These are phyloP conservation scores for Poeciliopsis turneri DNA, from an alignment of 2,797 vertebrate genomes.

Conservation along the genomic window DNA sequence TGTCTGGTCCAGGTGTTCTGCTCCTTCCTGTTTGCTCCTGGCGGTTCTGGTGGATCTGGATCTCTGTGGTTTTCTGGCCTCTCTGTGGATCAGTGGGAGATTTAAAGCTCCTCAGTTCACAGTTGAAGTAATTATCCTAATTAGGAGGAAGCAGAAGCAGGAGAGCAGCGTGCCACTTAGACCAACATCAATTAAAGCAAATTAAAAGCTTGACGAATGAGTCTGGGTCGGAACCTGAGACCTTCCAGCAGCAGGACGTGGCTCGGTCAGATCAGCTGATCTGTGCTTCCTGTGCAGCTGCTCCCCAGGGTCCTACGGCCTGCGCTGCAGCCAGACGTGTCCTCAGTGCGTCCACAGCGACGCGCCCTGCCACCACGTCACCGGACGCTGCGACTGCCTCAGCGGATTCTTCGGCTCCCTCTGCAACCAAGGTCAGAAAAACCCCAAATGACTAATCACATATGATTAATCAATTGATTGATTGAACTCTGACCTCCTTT, in stretches of 20 bases:
- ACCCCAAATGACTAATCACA: not conserved
- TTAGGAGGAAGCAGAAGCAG: slow-evolving; percentile 42
- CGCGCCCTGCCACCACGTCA: slow-evolving; percentile 87
- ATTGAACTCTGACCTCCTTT: not conserved
- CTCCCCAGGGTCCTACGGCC: slow-evolving; percentile 87
- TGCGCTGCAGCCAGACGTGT: slow-evolving; percentile 86
- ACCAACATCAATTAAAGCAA: slow-evolving; percentile 55
- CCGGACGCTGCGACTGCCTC: slow-evolving; percentile 87
- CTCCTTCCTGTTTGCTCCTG: not conserved
- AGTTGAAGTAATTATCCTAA: slow-evolving; percentile 57
- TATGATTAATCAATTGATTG: no score
- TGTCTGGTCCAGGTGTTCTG: no score
- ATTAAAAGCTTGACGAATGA: slow-evolving; percentile 46
- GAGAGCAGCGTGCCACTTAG: slow-evolving; percentile 27
- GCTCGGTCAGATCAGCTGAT: not conserved
- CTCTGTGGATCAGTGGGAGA: slow-evolving; percentile 20
- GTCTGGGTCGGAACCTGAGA: not conserved
- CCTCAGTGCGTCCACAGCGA: slow-evolving; percentile 88
- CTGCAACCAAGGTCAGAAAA: slow-evolving; percentile 89
- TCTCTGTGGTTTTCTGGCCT: not conserved
- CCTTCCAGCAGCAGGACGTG: not conserved
- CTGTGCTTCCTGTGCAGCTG: slow-evolving; percentile 79
- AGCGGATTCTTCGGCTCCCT: slow-evolving; percentile 88
- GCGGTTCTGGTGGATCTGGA: not conserved
- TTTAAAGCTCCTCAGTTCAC: slow-evolving; percentile 38